Conservation (phyloP, 2,797 vertebrate genomes). For the Delichon dasypus region DNA sequence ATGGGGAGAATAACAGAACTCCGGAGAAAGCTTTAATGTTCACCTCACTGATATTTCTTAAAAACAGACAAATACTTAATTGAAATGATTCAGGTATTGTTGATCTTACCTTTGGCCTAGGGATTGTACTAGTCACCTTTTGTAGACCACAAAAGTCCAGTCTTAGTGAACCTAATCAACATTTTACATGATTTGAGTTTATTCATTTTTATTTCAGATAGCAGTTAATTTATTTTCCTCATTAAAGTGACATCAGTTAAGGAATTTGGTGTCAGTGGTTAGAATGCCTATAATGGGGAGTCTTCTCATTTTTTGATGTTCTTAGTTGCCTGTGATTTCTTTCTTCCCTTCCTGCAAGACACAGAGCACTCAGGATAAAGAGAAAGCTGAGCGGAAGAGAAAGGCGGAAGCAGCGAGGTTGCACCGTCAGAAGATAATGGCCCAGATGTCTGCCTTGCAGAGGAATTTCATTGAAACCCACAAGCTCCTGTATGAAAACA, state of each 20-base stretch:
- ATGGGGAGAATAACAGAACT: neutral
- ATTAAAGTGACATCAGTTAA: neutral
- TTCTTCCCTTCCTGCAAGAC: slow-evolving; percentile 35
- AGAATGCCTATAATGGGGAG: neutral
- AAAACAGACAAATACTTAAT: neutral
- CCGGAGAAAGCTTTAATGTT: neutral
- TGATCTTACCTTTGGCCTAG: neutral
- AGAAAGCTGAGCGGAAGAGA: slow-evolving; percentile 94
- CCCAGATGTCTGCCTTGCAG: slow-evolving; percentile 99
- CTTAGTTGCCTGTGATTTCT: neutral
- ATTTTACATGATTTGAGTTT: neutral
- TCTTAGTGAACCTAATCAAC: neutral
- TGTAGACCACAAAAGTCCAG: neutral
- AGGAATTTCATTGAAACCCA: slow-evolving; percentile 98
- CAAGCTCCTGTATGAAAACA: slow-evolving; percentile 93
- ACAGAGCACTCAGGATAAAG: slow-evolving; percentile 90
- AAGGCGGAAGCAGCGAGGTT: slow-evolving; percentile 96
- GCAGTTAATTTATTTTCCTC: neutral
- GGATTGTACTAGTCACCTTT: neutral
- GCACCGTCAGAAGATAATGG: slow-evolving; percentile 98
- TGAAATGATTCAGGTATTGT: neutral
- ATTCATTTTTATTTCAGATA: neutral
- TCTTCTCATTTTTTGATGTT: neutral
- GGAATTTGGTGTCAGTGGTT: neutral
- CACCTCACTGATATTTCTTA: neutral